Evolutionary conservation across 2,888 invertebrate species (phyloP), one percentile per base, ranked within the genome.

Genomic region (Hemaris fuciformis): DNA sequence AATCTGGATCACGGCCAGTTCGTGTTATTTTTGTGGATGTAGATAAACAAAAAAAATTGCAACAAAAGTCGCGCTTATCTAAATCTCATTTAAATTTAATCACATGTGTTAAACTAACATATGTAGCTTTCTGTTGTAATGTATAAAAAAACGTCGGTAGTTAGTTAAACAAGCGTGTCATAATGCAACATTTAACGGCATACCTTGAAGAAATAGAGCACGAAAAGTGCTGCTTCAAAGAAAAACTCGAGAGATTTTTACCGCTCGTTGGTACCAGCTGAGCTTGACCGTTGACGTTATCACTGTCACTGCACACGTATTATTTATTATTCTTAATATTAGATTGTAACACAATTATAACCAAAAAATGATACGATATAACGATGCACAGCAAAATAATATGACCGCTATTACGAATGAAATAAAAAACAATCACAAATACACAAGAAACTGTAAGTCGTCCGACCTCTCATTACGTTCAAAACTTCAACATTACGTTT

Each of bases 1-100:
- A 85, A 90, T 90, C 88, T 91, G 91, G 91, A 91, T 91, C 91
- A 91, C 84, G 91, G 91, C 91, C 91, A 91, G 84, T 79, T 75
- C 74, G 77, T 81, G 75, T 72, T 79, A 72, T 76, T 74, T 78
- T 75, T 77, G 84, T 87, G 85, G 85, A 87, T 83, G 79, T 73
- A 69, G 70, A 77, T 74, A 74, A 75, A 74, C 71, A 75, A 71
- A 68, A 74, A 38, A 64, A 65, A 67, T 58, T 62, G 63, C 64
- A 63, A 48, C 18, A 15, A 53, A 59, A 60, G 43, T 48, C 62
- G 60, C 38, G 59, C 56, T 43, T 56, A 59, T 62, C 56, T 43
- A 43, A 56, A 59, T 42, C 45, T 10, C 27, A 31, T 31, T 31
- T 18, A 27, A 46, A 25, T 48, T 25, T 53, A 56, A 59, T 42